Evolutionary conservation across 2,888 invertebrate species (phyloP), one percentile per base, ranked within the genome.

Genomic region (Lacanobia oleracea): DNA sequence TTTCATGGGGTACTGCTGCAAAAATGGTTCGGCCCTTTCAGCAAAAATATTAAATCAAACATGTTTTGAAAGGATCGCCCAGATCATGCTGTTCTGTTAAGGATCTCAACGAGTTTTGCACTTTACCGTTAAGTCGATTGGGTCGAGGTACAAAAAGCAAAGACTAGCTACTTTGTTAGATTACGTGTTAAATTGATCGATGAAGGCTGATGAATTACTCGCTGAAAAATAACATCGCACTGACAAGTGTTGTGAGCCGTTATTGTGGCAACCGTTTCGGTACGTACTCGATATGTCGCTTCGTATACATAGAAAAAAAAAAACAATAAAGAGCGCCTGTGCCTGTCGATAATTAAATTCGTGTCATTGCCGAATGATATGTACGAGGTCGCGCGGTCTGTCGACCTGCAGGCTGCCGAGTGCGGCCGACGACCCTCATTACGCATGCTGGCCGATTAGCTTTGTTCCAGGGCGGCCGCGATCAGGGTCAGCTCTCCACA

Each of bases 401-500:
- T 75, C 81, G 86, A 84, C 84, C 83, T 72, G 83, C 79, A 77
- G 65, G 64, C 62, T 16, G 74, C 75, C 70, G 72, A 70, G 14
- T 14, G 79, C 77, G 86, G 84, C 71, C 84, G 82, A 77, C 81
- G 86, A 86, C 88, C 86, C 85, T 86, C 86, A 80, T 84, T 86
- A 83, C 81, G 75, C 83, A 80, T 82, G 71, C 75, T 77, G 77
- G 64, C 80, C 81, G 82, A 82, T 83, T 75, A 83, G 69, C 82
- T 81, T 72, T 72, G 75, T 68, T 72, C 72, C 81, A 79, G 72
- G 73, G 79, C 80, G 71, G 45, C 81, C 77, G 77, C 79, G 80
- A 88, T 86, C 89, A 87, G 85, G 89, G 90, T 87, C 87, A 86
- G 77, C 65, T 81, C 75, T 62, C 69, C 57, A 57, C 67, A 62